Evolutionary conservation across 23 tunicate genomes (phyloP), one percentile per base, ranked within the genome.

Genomic region (Halocynthia roretzi): DNA sequence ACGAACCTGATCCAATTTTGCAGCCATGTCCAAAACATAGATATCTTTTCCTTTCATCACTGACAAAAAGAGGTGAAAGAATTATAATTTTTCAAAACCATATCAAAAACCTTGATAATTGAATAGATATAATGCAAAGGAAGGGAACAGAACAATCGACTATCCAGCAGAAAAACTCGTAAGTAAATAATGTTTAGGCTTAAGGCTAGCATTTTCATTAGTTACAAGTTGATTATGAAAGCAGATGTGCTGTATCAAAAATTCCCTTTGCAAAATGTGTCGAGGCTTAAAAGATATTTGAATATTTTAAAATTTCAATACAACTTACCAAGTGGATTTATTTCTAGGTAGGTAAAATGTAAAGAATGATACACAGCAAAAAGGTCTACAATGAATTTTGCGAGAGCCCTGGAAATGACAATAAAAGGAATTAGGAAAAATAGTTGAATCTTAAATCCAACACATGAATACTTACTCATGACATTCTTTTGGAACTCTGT

Each of bases 271-370:
- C n/a, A n/a, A n/a, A n/a, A n/a, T n/a, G n/a, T n/a, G n/a, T n/a
- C n/a, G n/a, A n/a, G n/a, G n/a, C n/a, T n/a, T n/a, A n/a, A 70
- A 67, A 11, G 44, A 31, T 31, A 31, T 31, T 31, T 31, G 44
- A 31, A 31, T 4, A 31, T 31, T 31, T 31, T 1, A 31, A 31
- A 1, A 31, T 31, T 31, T 5, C 2, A 67, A 12, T 19, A 75
- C 18, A 49, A 19, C 85, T 64, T 79, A 92, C 98, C 99, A n/a
- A 96, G 60, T 53, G 99, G 99, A 82, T 96, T 96, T 19, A 96
- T 86, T 75, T 96, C 99, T 74, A 96, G 61, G 68, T 96, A 96
- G 22, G 99, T 89, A 67, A 96, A 96, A 70, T 96, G 91, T 22
- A 96, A 83, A 6, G 40, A 51, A 20, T 65, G 56, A 77, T 77